Evolutionary conservation across 92 coral and sea anemone species (phyloP).

Genomic region (Pocillopora meandrina): DNA sequence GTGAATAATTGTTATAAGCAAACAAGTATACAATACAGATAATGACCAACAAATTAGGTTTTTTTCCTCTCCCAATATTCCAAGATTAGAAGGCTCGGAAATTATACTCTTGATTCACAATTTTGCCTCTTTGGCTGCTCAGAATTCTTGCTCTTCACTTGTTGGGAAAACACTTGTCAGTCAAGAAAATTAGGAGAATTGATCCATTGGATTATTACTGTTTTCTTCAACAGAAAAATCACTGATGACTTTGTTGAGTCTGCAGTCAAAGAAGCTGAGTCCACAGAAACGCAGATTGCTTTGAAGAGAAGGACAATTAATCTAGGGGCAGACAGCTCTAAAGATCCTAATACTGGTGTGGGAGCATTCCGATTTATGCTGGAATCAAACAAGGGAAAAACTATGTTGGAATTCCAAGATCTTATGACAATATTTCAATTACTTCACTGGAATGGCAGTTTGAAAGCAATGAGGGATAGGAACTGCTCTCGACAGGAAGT

Average conservation of each 20-base stretch:
- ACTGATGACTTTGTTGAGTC: constrained; percentile 91
- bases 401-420: constrained; percentile 92
- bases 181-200: too few relatives aligned
- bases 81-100: too few relatives aligned
- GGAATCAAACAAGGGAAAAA: constrained; percentile 85
- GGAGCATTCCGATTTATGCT: constrained; percentile 93
- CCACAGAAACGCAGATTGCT: constrained; percentile 66
- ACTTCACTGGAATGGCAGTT: constrained; percentile 92
- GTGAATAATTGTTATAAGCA: too few relatives aligned
- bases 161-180: too few relatives aligned
- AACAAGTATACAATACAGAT: too few relatives aligned
- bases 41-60: too few relatives aligned
- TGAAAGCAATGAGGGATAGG: constrained; percentile 89
- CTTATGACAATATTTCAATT: constrained; percentile 94
- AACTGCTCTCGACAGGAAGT: constrained; percentile 93
- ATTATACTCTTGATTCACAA: too few relatives aligned
- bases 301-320: constrained; percentile 59
- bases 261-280: constrained; percentile 86
- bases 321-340: constrained; percentile 51
- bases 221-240: constrained; percentile 62
- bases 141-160: too few relatives aligned
- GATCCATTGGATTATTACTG: too few relatives aligned
- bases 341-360: constrained; percentile 77
- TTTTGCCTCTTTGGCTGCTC: too few relatives aligned
- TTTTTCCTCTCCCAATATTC: too few relatives aligned